A percentile compares a stretch with the other conserved stretches of the same genome.
Evolutionary conservation across 2,888 invertebrate genomes (phyloP).

Genomic region (Caradrina kadenii): DNA sequence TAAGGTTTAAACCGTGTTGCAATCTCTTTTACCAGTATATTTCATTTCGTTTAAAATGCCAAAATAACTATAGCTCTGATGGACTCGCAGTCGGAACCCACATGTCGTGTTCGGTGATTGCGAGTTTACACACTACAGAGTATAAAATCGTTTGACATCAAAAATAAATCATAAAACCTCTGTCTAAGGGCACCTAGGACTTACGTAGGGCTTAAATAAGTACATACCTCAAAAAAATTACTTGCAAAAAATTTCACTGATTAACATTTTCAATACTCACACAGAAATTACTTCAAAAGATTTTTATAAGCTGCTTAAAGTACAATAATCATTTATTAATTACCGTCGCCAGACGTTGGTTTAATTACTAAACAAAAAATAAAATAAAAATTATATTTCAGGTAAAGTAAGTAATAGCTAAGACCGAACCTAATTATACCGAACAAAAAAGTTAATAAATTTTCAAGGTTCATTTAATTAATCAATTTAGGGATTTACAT

Average conservation of each 20-base stretch:
- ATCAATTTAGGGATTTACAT: too few relatives aligned
- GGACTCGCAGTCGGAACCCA: too few relatives aligned
- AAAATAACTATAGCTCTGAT: too few relatives aligned
- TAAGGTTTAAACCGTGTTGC: too few relatives aligned
- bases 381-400: too few relatives aligned
- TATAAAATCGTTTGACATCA: conserved; percentile 12
- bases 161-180: conserved; percentile 15
- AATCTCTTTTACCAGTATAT: background rate
- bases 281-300: background rate
- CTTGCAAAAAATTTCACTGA: conserved; percentile 1
- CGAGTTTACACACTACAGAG: too few relatives aligned
- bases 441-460: background rate
- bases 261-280: background rate
- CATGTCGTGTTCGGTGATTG: too few relatives aligned
- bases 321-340: conserved; percentile 1
- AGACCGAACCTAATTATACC: too few relatives aligned
- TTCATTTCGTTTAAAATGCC: background rate
- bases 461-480: background rate
- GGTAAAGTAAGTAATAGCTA: too few relatives aligned
- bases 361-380: too few relatives aligned
- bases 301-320: conserved; percentile 7
- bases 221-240: background rate
- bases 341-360: background rate
- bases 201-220: conserved; percentile 12
- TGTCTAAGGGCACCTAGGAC: background rate